phyloP scores from a whole-genome alignment of 2,113 vertebrate species.

The Verasper variegatus region DNA sequence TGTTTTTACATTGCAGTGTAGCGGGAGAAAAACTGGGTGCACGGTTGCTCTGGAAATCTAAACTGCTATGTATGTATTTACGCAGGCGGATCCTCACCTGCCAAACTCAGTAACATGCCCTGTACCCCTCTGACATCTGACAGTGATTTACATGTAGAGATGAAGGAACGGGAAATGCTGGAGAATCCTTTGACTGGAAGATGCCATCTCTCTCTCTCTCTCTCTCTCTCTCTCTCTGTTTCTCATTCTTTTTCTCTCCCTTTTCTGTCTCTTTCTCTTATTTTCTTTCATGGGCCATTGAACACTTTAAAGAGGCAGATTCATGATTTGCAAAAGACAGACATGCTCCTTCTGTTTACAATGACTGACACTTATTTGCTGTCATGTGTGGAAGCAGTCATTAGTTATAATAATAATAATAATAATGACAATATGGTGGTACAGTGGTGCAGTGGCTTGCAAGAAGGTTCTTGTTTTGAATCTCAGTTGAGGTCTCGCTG shows the following conservation, averaged over 20 bases:
- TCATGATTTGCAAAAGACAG: conserved; percentile 53
- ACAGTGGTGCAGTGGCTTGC: no score
- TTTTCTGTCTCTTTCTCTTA: conserved; percentile 11
- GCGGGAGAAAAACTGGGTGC: background rate
- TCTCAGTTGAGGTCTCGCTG: no score
- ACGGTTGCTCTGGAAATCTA: conserved; percentile 5
- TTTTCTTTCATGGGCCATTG: conserved; percentile 16
- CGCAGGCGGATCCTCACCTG: conserved; percentile 28
- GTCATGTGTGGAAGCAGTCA: conserved; percentile 29
- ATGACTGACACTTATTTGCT: conserved; percentile 52
- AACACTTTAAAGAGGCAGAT: conserved; percentile 22
- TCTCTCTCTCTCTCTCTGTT: conserved; percentile 14
- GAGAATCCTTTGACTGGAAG: conserved; percentile 28
- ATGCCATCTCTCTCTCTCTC: conserved; percentile 16
- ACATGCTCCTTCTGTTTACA: conserved; percentile 37
- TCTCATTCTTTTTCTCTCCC: no score
- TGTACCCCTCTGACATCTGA: conserved; percentile 54
- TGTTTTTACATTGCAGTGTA: background rate
- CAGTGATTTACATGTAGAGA: conserved; percentile 53
- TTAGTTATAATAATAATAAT: background rate
- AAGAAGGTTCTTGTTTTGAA: no score
- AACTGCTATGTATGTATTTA: background rate
- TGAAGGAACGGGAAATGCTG: conserved; percentile 15
- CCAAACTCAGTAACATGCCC: conserved; percentile 20
- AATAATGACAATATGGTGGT: background rate